Percentiles rank a stretch among this genome's conserved stretches.
phyloP scores from a whole-genome alignment of 2,888 invertebrate species.

The Clepsis dumicolana region DNA sequence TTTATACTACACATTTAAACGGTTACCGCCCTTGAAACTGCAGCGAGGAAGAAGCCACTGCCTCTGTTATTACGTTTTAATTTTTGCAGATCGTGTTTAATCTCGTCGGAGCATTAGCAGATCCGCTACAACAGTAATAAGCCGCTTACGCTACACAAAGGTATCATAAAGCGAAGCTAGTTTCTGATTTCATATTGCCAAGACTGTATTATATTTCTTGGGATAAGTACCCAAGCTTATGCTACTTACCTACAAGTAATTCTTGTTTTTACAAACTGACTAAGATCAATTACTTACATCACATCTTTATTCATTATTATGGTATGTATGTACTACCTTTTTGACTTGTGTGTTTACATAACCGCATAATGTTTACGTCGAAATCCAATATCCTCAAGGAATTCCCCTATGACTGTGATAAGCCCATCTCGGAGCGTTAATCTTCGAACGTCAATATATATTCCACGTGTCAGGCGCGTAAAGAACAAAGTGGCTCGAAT shows the following conservation, averaged over 20 bases:
- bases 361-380: background rate
- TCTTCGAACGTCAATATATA: background rate
- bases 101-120: constrained; percentile 25
- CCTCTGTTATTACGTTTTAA: background rate
- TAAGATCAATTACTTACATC: background rate
- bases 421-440: background rate
- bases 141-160: constrained; percentile 24
- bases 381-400: background rate
- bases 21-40: background rate
- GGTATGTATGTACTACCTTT: too few relatives aligned
- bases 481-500: background rate
- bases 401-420: background rate
- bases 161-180: constrained; percentile 16
- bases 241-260: background rate
- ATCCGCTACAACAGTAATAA: constrained; percentile 18
- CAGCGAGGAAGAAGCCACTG: background rate
- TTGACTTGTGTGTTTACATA: too few relatives aligned
- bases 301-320: too few relatives aligned
- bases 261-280: too few relatives aligned
- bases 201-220: background rate
- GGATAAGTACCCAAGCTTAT: background rate
- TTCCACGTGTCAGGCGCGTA: background rate
- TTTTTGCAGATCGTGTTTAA: constrained; percentile 7
- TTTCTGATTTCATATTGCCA: constrained; percentile 5
- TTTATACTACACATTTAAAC: background rate